Evolutionary conservation across 2,888 invertebrate genomes (phyloP).

Genomic region (Drosophila vallismaia): DNA sequence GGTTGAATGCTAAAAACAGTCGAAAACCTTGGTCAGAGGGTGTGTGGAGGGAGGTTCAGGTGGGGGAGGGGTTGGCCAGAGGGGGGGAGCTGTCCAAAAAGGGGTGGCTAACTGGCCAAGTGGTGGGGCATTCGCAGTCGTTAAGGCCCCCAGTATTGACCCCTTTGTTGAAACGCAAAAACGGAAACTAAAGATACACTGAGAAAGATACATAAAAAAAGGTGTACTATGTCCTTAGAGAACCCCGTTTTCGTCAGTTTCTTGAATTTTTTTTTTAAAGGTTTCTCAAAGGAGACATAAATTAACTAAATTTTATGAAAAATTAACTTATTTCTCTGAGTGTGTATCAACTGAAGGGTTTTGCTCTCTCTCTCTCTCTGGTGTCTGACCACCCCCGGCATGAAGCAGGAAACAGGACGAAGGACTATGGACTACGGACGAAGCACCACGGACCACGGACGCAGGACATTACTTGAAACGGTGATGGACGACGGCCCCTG

Average conservation of each 20-base stretch:
- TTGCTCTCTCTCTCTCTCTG: not conserved
- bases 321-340: not conserved
- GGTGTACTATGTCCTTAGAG: too few species aligned
- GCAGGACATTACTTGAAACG: conserved; percentile 17
- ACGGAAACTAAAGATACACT: conserved; percentile 6
- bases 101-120: conserved; percentile 10
- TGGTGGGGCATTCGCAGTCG: conserved; percentile 29
- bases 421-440: conserved; percentile 10
- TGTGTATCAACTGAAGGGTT: conserved; percentile 27
- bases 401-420: conserved; percentile 7
- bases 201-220: too few species aligned
- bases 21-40: not conserved
- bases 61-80: not conserved
- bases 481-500: conserved; percentile 62
- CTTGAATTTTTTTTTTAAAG: too few species aligned
- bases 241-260: too few species aligned
- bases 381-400: conserved; percentile 4
- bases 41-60: conserved; percentile 6
- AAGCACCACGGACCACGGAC: conserved; percentile 4
- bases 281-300: too few species aligned
- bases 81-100: conserved; percentile 5
- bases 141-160: conserved; percentile 50
- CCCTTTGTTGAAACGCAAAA: conserved; percentile 57
- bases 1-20: conserved; percentile 58
- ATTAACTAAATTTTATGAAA: not conserved